These are phyloP conservation scores for Drepana arcuata DNA, from an alignment of 1,140 invertebrate species.

Conservation along the genomic window DNA sequence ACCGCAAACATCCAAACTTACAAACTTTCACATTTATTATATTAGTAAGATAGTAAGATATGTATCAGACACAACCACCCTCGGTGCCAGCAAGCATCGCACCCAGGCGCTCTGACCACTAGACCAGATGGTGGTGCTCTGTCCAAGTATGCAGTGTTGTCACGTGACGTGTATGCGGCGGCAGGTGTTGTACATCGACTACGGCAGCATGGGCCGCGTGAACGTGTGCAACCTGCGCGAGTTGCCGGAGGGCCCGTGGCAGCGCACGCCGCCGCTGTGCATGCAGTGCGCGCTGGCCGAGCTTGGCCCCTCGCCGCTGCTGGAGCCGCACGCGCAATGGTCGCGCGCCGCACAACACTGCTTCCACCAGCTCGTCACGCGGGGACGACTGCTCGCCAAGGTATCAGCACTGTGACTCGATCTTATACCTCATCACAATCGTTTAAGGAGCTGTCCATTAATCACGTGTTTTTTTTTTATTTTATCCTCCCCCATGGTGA, in stretches of 20 bases:
- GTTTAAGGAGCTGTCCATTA: background rate
- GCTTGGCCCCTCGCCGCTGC: constrained; percentile 76
- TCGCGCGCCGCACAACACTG: constrained; percentile 64
- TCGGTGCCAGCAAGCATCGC: too few species aligned
- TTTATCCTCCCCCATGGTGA: too few species aligned
- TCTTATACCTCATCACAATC: background rate
- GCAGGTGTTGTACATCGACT: constrained; percentile 84
- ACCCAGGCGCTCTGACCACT: too few species aligned
- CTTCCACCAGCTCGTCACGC: constrained; percentile 58
- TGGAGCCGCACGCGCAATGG: constrained; percentile 76
- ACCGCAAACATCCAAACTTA: too few species aligned
- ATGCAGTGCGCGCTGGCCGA: constrained; percentile 80
- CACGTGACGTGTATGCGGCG: background rate
- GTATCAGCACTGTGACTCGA: constrained; percentile 29
- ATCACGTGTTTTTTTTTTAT: too few species aligned
- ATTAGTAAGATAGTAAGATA: too few species aligned
- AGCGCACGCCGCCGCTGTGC: constrained; percentile 71
- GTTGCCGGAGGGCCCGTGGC: constrained; percentile 26
- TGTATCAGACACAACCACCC: too few species aligned
- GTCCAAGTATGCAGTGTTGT: too few species aligned
- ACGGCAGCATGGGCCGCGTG: constrained; percentile 76
- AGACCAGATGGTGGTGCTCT: too few species aligned
- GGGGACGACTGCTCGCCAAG: constrained; percentile 54
- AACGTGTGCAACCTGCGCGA: constrained; percentile 29
- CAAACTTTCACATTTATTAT: too few species aligned